phyloP scores from a whole-genome alignment of 2,113 vertebrate species.

The Poeciliopsis prolifica region DNA sequence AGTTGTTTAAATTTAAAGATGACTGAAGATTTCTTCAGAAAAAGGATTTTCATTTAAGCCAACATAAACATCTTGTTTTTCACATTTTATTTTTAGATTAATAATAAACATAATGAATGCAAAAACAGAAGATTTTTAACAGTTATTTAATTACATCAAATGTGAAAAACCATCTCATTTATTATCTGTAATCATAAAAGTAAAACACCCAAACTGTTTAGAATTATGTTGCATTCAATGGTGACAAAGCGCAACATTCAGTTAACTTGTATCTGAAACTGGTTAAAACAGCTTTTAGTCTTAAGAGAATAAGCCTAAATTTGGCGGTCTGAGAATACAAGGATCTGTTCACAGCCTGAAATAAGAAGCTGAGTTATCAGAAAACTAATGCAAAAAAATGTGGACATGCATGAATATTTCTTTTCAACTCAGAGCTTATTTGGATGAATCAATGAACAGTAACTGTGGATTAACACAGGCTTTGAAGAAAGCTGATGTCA shows the following conservation, averaged over 20 bases:
- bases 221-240: not conserved
- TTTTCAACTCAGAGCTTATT: not conserved
- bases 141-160: constrained; percentile 61
- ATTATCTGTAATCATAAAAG: not conserved
- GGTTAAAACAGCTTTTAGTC: constrained; percentile 13
- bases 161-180: constrained; percentile 36
- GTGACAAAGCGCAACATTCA: not conserved
- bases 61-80: not conserved
- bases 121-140: not conserved
- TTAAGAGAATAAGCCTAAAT: not conserved
- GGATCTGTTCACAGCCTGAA: not conserved
- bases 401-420: not conserved
- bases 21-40: too few species aligned
- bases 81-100: not conserved
- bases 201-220: constrained; percentile 1
- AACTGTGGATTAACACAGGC: not conserved
- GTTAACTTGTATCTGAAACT: not conserved
- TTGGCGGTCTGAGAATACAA: not conserved
- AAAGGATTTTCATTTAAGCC: not conserved
- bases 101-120: not conserved
- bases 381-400: not conserved
- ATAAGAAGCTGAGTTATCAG: rapidly evolving
- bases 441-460: not conserved
- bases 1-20: too few species aligned
- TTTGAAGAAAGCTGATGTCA: not conserved